These are phyloP conservation scores for Hozukius guyotensis DNA, from an alignment of 2,797 vertebrate species.

Conservation along the genomic window DNA sequence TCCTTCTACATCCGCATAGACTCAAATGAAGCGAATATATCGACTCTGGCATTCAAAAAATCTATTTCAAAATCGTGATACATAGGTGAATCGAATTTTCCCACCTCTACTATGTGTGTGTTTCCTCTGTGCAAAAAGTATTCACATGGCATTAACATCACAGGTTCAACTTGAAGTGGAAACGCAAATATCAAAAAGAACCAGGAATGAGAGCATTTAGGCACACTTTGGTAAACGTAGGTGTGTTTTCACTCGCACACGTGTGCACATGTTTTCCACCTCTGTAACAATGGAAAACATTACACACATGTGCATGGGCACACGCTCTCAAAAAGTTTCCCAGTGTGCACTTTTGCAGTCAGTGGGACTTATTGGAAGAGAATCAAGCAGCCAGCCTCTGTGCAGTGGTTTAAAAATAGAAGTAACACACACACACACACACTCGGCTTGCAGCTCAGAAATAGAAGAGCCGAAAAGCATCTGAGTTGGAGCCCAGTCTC, in stretches of 20 bases:
- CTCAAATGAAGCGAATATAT: too few species aligned
- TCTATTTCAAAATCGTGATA: too few species aligned
- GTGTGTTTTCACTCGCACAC: constrained; percentile 5
- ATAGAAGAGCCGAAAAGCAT: constrained; percentile 51
- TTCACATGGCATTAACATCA: not conserved
- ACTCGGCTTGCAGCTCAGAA: constrained; percentile 34
- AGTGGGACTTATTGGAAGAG: constrained; percentile 40
- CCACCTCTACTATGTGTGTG: not conserved
- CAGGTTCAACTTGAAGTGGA: not conserved
- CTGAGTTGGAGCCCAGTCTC: constrained; percentile 4
- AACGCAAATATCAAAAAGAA: constrained; percentile 9
- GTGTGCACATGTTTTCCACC: constrained; percentile 30
- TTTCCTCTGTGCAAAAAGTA: not conserved
- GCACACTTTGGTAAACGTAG: not conserved
- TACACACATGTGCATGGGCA: constrained; percentile 30
- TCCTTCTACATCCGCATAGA: too few species aligned
- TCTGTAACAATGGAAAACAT: constrained; percentile 58
- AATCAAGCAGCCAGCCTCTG: constrained; percentile 31
- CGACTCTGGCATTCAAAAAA: too few species aligned
- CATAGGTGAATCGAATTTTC: rapidly evolving
- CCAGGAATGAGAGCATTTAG: not conserved
- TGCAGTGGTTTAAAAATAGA: constrained; percentile 67
- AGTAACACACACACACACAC: constrained; percentile 21
- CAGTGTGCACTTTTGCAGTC: constrained; percentile 48
- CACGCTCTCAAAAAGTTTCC: constrained; percentile 49